Base-by-base conservation (phyloP, 2,797 vertebrate genomes). In the Oreonectes daqikongensis region DNA sequence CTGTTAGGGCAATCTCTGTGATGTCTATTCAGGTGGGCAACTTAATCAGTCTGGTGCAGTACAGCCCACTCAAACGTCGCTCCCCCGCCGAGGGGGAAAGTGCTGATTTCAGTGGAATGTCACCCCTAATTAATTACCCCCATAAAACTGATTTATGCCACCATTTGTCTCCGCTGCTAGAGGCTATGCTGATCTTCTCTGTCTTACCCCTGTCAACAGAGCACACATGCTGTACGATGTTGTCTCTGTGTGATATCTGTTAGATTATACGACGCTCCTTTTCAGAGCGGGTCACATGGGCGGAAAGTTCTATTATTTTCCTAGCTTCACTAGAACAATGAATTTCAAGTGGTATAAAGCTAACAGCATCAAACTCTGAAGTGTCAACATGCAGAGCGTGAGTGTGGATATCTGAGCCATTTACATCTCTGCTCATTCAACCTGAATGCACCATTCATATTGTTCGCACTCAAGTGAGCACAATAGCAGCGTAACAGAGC, bases 101-200 rank as follows among this genome's bases (percentile, higher is more conserved):
- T 82, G 79, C 84, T 76, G 81, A 75, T 86, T 84, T 87, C 77
- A 82, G 80, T 84, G 81, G 75, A 83, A 78, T 82, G 84, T 89
- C 82, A 15, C 78, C 68, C 69, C 79, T 90, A 90, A 90, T 90
- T 91, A 91, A 90, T 88, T 83, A 83, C 61, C 67, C 67, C 82
- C 70, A 82, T 86, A 79, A 90, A 86, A 73, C 69, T 73, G 85
- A 81, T 75, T 67, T 84, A 86, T 83, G 85, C 70, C 81, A 77
- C 77, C 78, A 83, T 90, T 89, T 89, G 82, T 89, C 83, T 89
- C 67, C 53, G 71, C 50, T 80, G 78, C 82, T 84, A 77, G 70
- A 68, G 79, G 81, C 72, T 57, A 46, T 60, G 60, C 63, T 60
- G 69, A 70, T 75, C 59, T 65, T 81, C 64, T 72, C 61, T 65